These are phyloP conservation scores for Halesus radiatus DNA, from an alignment of 1,140 invertebrate genomes.

Conservation along the genomic window DNA sequence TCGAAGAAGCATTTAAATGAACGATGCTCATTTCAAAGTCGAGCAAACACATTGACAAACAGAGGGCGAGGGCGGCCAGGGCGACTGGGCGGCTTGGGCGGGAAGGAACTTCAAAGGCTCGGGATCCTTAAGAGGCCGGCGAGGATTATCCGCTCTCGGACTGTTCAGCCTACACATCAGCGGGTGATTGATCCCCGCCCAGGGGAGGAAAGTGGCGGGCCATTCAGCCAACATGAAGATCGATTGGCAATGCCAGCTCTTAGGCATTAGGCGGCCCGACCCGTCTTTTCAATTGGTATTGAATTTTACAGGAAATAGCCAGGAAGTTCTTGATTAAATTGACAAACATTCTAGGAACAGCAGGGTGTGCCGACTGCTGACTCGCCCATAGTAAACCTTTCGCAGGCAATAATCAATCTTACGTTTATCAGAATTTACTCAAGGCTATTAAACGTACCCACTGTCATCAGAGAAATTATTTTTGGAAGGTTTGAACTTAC, in stretches of 20 bases:
- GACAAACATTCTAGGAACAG: too few relatives aligned
- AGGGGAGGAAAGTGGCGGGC: background rate
- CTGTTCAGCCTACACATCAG: conserved; percentile 3
- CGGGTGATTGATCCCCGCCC: conserved; percentile 23
- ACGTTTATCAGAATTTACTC: too few relatives aligned
- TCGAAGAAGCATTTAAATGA: background rate
- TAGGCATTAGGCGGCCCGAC: background rate
- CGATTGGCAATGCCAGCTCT: conserved; percentile 9
- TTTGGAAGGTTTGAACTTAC: too few relatives aligned
- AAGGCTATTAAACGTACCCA: too few relatives aligned
- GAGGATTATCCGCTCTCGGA: background rate
- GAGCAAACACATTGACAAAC: conserved; percentile 32
- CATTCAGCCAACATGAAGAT: conserved; percentile 9
- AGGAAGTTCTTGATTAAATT: too few relatives aligned
- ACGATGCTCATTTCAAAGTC: conserved; percentile 31
- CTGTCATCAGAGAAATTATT: too few relatives aligned
- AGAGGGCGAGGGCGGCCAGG: background rate
- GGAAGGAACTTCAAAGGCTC: conserved; percentile 10
- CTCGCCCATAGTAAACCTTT: too few relatives aligned
- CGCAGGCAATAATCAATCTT: too few relatives aligned
- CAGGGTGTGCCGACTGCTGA: too few relatives aligned
- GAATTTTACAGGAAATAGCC: too few relatives aligned
- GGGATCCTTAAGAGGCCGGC: conserved; percentile 1
- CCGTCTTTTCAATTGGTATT: background rate
- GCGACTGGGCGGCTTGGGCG: too few relatives aligned